Conservation (phyloP, 1,140 invertebrate genomes). For the Aphelinus certus region DNA sequence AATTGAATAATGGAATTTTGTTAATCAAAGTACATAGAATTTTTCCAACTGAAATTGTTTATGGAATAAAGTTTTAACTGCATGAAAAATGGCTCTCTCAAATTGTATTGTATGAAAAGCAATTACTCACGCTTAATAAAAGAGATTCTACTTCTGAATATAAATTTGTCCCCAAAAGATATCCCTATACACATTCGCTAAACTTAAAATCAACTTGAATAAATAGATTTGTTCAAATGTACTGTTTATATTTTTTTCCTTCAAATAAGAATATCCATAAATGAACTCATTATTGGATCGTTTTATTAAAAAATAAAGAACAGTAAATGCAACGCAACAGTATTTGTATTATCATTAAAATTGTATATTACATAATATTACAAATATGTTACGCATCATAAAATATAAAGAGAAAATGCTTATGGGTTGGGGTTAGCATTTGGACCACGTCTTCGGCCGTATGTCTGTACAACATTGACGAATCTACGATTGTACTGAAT, state of each 20-base stretch:
- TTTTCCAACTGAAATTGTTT: too few species aligned
- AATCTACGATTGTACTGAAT: constrained; percentile 99
- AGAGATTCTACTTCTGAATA: constrained; percentile 34
- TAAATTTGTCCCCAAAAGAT: constrained; percentile 39
- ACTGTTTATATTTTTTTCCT: constrained; percentile 19
- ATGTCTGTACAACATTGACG: constrained; percentile 94
- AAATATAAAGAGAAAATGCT: constrained; percentile 37
- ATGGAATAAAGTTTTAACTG: constrained; percentile 28
- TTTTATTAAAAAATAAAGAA: too few species aligned
- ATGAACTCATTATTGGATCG: too few species aligned
- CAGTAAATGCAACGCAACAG: constrained; percentile 14
- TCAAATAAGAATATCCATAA: background rate
- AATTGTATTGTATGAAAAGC: constrained; percentile 22
- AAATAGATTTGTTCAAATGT: constrained; percentile 39
- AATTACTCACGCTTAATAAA: constrained; percentile 19
- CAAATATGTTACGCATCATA: constrained; percentile 43
- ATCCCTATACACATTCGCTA: constrained; percentile 37
- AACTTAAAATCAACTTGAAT: constrained; percentile 40
- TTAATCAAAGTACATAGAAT: too few species aligned
- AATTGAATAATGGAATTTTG: constrained; percentile 16
- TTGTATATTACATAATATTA: constrained; percentile 43
- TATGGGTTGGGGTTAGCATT: constrained; percentile 86
- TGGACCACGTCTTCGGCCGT: constrained; percentile 95
- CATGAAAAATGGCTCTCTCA: constrained; percentile 21
- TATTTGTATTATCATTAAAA: constrained; percentile 43